These are phyloP conservation scores for Maconellicoccus hirsutus DNA, from an alignment of 1,140 invertebrate genomes.

Conservation along the genomic window DNA sequence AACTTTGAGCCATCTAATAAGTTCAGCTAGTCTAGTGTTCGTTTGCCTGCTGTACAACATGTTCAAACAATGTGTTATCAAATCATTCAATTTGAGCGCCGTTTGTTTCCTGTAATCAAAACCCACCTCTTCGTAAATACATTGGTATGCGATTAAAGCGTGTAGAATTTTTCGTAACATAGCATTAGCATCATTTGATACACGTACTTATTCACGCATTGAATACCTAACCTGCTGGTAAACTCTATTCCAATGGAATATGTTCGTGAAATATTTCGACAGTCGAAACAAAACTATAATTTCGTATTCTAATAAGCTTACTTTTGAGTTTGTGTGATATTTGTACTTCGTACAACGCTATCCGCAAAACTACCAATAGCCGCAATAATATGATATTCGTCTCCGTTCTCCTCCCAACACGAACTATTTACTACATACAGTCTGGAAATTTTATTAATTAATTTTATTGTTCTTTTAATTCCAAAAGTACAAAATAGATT, in stretches of 20 bases:
- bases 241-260: too few species aligned
- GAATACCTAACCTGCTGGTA: too few species aligned
- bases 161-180: too few species aligned
- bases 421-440: not conserved
- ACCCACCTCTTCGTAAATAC: too few species aligned
- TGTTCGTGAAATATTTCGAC: not conserved
- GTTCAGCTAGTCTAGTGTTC: not conserved
- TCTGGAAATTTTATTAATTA: not conserved
- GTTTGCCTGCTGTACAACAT: slow-evolving; percentile 11
- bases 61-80: slow-evolving; percentile 11
- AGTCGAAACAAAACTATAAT: too few species aligned
- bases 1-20: not conserved
- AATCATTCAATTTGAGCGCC: slow-evolving; percentile 1
- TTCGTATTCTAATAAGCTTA: too few species aligned
- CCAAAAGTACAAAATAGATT: not conserved
- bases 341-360: not conserved
- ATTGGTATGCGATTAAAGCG: too few species aligned
- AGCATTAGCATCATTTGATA: too few species aligned
- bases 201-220: too few species aligned
- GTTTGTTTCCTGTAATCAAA: not conserved
- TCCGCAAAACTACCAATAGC: slow-evolving; percentile 10
- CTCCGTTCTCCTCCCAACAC: slow-evolving; percentile 6
- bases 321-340: not conserved
- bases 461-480: not conserved
- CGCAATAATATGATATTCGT: slow-evolving; percentile 8